Evolutionary conservation across 2,797 vertebrate species (phyloP).

Genomic region (Fundulus diaphanus): DNA sequence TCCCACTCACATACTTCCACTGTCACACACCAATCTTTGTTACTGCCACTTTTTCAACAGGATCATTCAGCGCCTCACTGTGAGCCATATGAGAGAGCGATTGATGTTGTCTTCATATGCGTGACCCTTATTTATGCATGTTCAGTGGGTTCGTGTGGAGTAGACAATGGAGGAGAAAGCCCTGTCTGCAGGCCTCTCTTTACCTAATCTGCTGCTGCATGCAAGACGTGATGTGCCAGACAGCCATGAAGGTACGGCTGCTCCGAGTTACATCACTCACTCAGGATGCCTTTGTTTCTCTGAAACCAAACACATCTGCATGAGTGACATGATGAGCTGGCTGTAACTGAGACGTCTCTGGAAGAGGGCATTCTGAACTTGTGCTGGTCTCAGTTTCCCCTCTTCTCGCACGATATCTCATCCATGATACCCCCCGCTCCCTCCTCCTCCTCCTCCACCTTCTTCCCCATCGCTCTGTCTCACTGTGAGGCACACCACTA

Average conservation of each 20-base stretch:
- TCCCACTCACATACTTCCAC: constrained; percentile 42
- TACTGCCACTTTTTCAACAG: constrained; percentile 38
- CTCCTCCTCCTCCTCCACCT: constrained; percentile 39
- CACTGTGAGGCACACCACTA: constrained; percentile 51
- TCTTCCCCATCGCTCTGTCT: constrained; percentile 54
- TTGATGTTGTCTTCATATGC: constrained; percentile 59
- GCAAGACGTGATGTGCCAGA: constrained; percentile 87
- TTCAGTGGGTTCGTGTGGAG: constrained; percentile 56
- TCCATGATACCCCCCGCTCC: constrained; percentile 45
- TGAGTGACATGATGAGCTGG: constrained; percentile 67
- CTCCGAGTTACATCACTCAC: constrained; percentile 67
- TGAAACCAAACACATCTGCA: constrained; percentile 72
- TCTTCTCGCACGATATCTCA: constrained; percentile 74
- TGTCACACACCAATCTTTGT: constrained; percentile 47
- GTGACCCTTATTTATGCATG: constrained; percentile 57
- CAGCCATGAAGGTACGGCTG: constrained; percentile 84
- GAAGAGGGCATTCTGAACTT: constrained; percentile 64
- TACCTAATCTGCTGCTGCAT: constrained; percentile 80
- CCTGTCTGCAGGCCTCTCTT: constrained; percentile 52
- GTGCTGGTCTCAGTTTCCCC: constrained; percentile 67
- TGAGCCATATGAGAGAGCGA: constrained; percentile 27
- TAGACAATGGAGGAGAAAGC: constrained; percentile 52
- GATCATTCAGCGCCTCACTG: constrained; percentile 56
- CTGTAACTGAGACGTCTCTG: constrained; percentile 73
- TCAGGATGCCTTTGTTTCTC: constrained; percentile 70